Evolutionary conservation across 2,797 vertebrate genomes (phyloP).

Genomic region (Periophthalmus magnuspinnatus): DNA sequence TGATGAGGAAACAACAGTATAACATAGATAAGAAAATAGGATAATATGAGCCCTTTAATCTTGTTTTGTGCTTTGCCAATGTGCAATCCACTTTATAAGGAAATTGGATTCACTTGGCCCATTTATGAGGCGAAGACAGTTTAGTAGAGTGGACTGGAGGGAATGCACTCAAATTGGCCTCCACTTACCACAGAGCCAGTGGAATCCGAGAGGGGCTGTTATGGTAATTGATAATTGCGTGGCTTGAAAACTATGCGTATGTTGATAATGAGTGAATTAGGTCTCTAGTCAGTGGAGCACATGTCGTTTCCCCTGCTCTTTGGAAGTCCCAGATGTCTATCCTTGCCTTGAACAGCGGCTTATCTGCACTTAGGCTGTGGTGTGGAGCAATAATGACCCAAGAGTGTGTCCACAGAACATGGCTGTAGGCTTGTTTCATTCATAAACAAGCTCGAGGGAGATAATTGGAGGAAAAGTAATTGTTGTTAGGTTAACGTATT

Average conservation of each 20-base stretch:
- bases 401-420: constrained; percentile 10
- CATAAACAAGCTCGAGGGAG: constrained; percentile 50
- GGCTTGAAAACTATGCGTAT: constrained; percentile 46
- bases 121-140: constrained; percentile 23
- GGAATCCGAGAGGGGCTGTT: constrained; percentile 57
- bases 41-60: no score
- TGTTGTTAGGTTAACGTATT: constrained; percentile 8
- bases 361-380: constrained; percentile 45
- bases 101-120: constrained; percentile 29
- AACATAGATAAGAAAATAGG: no score
- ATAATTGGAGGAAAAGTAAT: constrained; percentile 52
- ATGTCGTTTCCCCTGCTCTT: constrained; percentile 40
- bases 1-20: no score
- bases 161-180: constrained; percentile 39
- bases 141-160: constrained; percentile 29
- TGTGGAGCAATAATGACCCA: constrained; percentile 47
- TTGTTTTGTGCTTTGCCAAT: neutral
- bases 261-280: constrained; percentile 47
- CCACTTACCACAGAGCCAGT: constrained; percentile 45
- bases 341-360: constrained; percentile 34
- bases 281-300: constrained; percentile 23
- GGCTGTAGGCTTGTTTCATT: constrained; percentile 23
- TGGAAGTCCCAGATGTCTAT: constrained; percentile 54
- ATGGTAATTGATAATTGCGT: constrained; percentile 64
- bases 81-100: constrained; percentile 9